Base-by-base conservation (phyloP, 2,113 vertebrate species). In the Crotalus viridis region DNA sequence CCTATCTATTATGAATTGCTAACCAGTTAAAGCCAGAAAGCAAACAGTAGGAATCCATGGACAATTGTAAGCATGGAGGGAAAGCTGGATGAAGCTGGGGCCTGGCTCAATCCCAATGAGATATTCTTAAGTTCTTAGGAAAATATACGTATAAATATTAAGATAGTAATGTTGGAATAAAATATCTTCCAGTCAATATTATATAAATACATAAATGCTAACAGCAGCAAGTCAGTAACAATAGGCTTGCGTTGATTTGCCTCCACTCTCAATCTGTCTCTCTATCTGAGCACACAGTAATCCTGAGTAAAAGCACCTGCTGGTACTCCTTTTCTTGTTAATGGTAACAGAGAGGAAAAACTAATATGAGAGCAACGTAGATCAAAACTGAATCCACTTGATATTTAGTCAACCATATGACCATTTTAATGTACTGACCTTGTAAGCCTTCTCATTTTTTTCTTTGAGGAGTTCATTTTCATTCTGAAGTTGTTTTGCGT, bases 401-500 rank as follows among this genome's bases (percentile, higher is more conserved):
- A 39, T 33, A 87, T 26, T 88, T 21, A 19, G 69, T 7, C 2
- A 69, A 64, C 74, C 28, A 52, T 46, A 9, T 69, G n/a, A 87
- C 13, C 28, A 21, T 69, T 43, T 1, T 69, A 48, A 87, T 88
- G 19, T 90, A 89, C 97, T 96, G 86, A 99, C 99, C 98, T 98
- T 98, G 97, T 94, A 97, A 94, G 98, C 98, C 91, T 98, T 98
- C 55, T 98, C 98, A 74, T 98, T 98, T 96, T 98, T 98, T 94
- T 99, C 97, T 95, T 97, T 96, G 33, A 99, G 98, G 28, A 95
- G 94, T 64, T 97, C 96, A 94, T 99, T 99, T 95, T 99, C 99
- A 89, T 92, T 97, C 95, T 99, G 98, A 90, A 99, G 98, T 87
- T 98, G 98, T 94, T 99, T 99, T 93, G 99, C 96, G 96, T 99